Evolutionary conservation across 2,113 vertebrate genomes (phyloP).

Genomic region (Accipiter cooperii): DNA sequence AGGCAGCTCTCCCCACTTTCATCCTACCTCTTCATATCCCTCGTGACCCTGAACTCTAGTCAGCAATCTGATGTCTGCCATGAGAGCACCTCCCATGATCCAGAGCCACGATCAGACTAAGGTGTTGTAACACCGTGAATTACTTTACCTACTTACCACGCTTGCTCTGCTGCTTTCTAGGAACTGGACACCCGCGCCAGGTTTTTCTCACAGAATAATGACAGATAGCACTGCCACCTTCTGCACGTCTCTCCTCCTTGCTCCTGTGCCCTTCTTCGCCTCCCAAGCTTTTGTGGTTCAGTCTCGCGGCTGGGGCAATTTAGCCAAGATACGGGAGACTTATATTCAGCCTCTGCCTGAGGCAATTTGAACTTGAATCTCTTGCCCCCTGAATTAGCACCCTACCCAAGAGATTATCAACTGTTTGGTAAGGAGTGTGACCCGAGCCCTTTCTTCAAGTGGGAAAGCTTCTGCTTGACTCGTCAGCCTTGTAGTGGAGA

Average conservation of each 20-base stretch:
- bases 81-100: constrained; percentile 17
- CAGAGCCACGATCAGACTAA: not conserved
- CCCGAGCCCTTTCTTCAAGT: not conserved
- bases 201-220: not conserved
- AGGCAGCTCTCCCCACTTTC: constrained; percentile 19
- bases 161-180: constrained; percentile 35
- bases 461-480: not conserved
- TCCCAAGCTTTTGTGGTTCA: not conserved
- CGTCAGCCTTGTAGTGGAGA: not conserved
- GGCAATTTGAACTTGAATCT: constrained; percentile 11
- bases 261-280: not conserved
- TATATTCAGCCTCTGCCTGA: not conserved
- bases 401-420: not conserved
- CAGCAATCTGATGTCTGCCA: constrained; percentile 26
- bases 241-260: not conserved
- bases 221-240: not conserved
- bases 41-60: not conserved
- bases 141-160: not conserved
- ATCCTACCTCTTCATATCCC: not conserved
- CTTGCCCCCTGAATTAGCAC: not conserved
- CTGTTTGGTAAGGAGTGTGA: not conserved
- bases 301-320: not conserved
- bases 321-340: not conserved
- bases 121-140: not conserved
- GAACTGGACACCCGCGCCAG: not conserved